Base-by-base conservation (phyloP, 2,797 vertebrate species). In the Phrynocephalus forsythii region DNA sequence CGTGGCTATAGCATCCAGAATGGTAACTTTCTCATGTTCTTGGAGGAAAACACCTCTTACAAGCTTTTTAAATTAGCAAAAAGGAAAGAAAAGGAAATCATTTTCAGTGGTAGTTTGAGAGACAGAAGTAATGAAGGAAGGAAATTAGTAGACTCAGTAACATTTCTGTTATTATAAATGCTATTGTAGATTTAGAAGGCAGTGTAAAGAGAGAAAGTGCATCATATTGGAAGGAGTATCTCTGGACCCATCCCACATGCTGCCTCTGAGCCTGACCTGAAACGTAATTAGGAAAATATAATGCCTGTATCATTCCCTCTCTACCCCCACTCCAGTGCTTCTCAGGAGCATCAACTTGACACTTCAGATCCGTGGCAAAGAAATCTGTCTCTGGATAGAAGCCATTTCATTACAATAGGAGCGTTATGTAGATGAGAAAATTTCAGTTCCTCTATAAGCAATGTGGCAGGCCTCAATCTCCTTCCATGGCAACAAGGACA, bases 221-320 rank as follows among this genome's bases (percentile, higher is more conserved):
- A 28, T 50, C n/a, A 68, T 71, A 67, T 67, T 83, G 73, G 44
- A 38, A 5, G 22, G 22, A 67, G 48, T 71, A n/a, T 75, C 20
- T 81, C 26, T 66, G 15, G 50, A 33, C 13, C 68, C 28, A 30
- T 22, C 8, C 10, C 52, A 10, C 50, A 84, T 26, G 33, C 33
- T 11, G 44, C 56, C 11, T 20, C n/a, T 20, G 30, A 15, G 26
- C 87, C 87, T 80, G 30, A 38, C 24, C 26, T 90, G 5, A 16
- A 83, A n/a, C 78, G 15, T 79, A 8, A 73, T 72, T 87, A 28
- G 3, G 79, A 89, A 56, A 79, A 81, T 85, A 20, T 1, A 82
- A 13, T 52, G 76, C 33, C 88, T 89, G 91, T 87, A 94, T 92
- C 72, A 86, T 80, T 92, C 91, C 87, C 52, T 13, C 60, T 4